Conservation (phyloP, 2,888 invertebrate genomes). For the Nemotelus nigrinus region DNA sequence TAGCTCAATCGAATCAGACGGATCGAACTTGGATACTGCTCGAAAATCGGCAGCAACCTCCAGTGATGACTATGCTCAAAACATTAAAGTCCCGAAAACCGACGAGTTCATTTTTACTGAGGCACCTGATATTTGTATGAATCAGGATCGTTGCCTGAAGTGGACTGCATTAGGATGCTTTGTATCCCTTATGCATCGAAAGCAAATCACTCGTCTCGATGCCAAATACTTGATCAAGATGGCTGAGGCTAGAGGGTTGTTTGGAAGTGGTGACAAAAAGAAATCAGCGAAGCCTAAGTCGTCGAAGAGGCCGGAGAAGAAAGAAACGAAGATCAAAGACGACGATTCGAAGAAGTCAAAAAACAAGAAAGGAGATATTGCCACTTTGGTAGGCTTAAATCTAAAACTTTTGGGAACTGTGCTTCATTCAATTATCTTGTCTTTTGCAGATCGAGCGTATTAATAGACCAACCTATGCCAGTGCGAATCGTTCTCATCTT, state of each 20-base stretch:
- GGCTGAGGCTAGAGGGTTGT: constrained; percentile 82
- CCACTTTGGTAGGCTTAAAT: constrained; percentile 48
- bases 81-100: constrained; percentile 51
- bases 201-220: constrained; percentile 76
- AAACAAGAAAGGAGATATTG: constrained; percentile 50
- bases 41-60: constrained; percentile 28
- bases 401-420: background rate
- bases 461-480: constrained; percentile 59
- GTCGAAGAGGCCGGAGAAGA: constrained; percentile 60
- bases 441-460: constrained; percentile 54
- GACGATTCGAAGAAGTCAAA: constrained; percentile 30
- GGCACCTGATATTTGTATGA: constrained; percentile 70
- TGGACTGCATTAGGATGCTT: constrained; percentile 69
- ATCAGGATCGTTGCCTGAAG: constrained; percentile 66
- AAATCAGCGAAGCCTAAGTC: constrained; percentile 62
- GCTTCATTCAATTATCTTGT: background rate
- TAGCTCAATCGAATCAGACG: constrained; percentile 41
- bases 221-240: constrained; percentile 86
- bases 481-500: constrained; percentile 59
- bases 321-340: constrained; percentile 31
- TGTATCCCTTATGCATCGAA: constrained; percentile 70
- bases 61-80: constrained; percentile 42
- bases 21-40: constrained; percentile 38
- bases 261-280: constrained; percentile 68
- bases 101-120: constrained; percentile 72